phyloP scores from a whole-genome alignment of 35 echinoderm and acorn worm genomes.

The Amphiura filiformis region DNA sequence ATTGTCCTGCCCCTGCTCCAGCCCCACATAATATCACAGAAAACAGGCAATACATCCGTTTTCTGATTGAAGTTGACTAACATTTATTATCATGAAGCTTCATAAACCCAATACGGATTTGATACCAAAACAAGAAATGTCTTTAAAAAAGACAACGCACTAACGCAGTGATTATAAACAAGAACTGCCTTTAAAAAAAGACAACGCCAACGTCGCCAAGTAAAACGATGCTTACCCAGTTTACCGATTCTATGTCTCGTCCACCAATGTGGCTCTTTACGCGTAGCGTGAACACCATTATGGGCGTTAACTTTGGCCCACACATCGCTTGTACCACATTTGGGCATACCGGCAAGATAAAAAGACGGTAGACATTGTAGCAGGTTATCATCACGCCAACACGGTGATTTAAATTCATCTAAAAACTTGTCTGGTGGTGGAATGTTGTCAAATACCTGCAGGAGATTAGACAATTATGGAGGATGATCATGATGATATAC shows the following conservation, averaged over 20 bases:
- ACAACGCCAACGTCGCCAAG: too few species aligned
- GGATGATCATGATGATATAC: background rate
- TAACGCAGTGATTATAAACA: too few species aligned
- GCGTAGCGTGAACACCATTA: constrained; percentile 1
- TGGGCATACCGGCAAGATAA: constrained; percentile 64
- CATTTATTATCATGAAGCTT: too few species aligned
- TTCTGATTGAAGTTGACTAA: too few species aligned
- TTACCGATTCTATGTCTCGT: constrained; percentile 29
- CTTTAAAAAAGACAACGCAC: too few species aligned
- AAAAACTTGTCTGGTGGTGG: constrained; percentile 5
- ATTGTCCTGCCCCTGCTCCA: too few species aligned
- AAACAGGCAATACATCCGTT: too few species aligned
- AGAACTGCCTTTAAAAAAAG: too few species aligned
- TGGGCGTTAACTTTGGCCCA: constrained; percentile 49
- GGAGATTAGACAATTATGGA: background rate
- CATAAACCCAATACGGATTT: too few species aligned
- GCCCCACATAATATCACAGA: too few species aligned
- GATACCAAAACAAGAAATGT: too few species aligned
- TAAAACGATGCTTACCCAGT: background rate
- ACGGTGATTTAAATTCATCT: constrained; percentile 31
- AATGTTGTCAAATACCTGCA: constrained; percentile 27
- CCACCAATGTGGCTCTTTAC: constrained; percentile 75
- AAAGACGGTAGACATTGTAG: constrained; percentile 65
- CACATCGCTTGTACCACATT: constrained; percentile 71
- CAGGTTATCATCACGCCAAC: constrained; percentile 6